Percentiles rank a stretch among this genome's conserved stretches.
Conservation (phyloP, 2,797 vertebrate genomes). For the Syndactyla subalaris region DNA sequence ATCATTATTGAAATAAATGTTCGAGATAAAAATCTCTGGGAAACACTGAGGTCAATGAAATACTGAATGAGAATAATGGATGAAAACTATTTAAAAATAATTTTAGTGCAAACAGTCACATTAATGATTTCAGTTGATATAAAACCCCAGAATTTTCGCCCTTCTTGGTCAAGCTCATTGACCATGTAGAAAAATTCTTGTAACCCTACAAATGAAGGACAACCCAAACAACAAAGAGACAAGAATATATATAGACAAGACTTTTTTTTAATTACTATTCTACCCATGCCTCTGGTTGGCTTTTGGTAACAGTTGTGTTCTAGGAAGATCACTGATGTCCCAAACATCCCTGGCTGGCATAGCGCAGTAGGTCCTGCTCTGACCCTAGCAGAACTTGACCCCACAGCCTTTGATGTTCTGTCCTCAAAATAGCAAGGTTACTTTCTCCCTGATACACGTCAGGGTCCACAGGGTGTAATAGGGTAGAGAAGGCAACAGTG, state of each 20-base stretch:
- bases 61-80: background rate
- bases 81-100: background rate
- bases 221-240: background rate
- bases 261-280: background rate
- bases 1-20: background rate
- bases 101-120: background rate
- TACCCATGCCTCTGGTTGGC: background rate
- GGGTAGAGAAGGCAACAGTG: background rate
- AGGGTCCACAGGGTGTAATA: background rate
- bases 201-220: background rate
- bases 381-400: background rate
- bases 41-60: background rate
- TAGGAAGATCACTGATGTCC: background rate
- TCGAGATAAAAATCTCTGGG: background rate
- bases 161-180: background rate
- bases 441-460: background rate
- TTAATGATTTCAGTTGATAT: background rate
- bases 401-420: background rate
- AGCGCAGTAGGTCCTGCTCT: background rate
- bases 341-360: background rate
- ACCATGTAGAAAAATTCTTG: background rate
- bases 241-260: background rate
- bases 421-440: background rate
- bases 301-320: background rate
- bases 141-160: background rate